These are phyloP conservation scores for Cassiopea andromeda DNA, from an alignment of 30 jellyfish, hydroid and myxozoan genomes.

Conservation along the genomic window DNA sequence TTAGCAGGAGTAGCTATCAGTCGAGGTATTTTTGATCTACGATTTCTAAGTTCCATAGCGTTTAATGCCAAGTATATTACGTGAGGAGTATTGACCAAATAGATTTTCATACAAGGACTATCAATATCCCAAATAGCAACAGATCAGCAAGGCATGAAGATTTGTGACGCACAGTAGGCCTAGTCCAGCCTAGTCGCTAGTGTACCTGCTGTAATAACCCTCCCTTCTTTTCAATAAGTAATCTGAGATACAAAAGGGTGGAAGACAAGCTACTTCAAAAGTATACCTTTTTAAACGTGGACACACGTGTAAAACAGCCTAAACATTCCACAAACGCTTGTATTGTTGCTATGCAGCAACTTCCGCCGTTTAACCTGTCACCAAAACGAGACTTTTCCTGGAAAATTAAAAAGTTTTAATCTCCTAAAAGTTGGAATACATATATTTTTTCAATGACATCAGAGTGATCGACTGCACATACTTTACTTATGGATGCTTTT, in stretches of 20 bases:
- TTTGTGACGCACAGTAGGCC: background rate
- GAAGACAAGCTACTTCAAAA: background rate
- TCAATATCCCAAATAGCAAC: background rate
- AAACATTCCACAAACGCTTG: background rate
- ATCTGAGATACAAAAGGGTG: background rate
- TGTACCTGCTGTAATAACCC: background rate
- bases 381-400: constrained; percentile 20
- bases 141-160: too few species aligned
- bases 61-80: background rate
- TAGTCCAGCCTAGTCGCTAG: background rate
- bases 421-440: too few species aligned
- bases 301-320: background rate
- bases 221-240: background rate
- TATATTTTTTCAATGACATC: too few species aligned
- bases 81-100: background rate
- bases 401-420: background rate
- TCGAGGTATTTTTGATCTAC: background rate
- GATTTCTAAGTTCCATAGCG: background rate
- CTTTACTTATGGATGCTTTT: too few species aligned
- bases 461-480: too few species aligned
- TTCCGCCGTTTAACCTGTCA: background rate
- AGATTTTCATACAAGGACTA: background rate
- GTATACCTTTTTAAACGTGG: background rate
- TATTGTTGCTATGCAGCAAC: background rate
- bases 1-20: background rate